Conservation (phyloP, 2,113 vertebrate genomes). For the Tichodroma muraria region DNA sequence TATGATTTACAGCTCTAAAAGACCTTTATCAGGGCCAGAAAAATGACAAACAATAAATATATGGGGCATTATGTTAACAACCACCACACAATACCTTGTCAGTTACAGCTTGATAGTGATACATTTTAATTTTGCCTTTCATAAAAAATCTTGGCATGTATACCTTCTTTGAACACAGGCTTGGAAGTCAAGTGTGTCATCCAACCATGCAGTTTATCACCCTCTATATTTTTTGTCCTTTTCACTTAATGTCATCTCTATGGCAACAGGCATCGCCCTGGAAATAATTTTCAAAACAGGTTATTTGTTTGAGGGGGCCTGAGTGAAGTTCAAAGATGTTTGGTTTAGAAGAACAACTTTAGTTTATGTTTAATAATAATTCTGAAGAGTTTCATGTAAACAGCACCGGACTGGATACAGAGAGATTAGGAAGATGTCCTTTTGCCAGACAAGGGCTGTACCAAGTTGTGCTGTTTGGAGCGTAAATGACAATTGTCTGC, state of each 20-base stretch:
- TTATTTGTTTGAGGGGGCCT: constrained; percentile 77
- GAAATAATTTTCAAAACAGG: constrained; percentile 83
- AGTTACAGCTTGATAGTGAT: constrained; percentile 79
- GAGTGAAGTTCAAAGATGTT: constrained; percentile 79
- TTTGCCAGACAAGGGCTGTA: neutral
- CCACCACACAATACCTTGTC: constrained; percentile 78
- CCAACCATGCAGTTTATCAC: constrained; percentile 80
- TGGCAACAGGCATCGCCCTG: constrained; percentile 84
- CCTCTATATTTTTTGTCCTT: constrained; percentile 86
- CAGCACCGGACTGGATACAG: constrained; percentile 45
- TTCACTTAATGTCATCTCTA: constrained; percentile 89
- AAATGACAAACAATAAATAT: constrained; percentile 92
- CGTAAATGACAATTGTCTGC: neutral
- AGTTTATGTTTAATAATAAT: constrained; percentile 83
- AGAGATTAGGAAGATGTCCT: constrained; percentile 11
- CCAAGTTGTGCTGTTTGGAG: neutral
- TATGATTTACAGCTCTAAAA: constrained; percentile 80
- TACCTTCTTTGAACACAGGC: constrained; percentile 77
- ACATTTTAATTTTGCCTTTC: constrained; percentile 89
- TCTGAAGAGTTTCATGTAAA: constrained; percentile 67
- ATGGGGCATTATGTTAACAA: constrained; percentile 77
- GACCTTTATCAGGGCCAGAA: constrained; percentile 78
- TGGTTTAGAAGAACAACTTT: constrained; percentile 72
- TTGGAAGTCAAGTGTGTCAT: constrained; percentile 83
- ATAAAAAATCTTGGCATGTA: constrained; percentile 78